These are phyloP conservation scores for Chiloscyllium plagiosum DNA, from an alignment of 2,113 vertebrate genomes.

Conservation along the genomic window DNA sequence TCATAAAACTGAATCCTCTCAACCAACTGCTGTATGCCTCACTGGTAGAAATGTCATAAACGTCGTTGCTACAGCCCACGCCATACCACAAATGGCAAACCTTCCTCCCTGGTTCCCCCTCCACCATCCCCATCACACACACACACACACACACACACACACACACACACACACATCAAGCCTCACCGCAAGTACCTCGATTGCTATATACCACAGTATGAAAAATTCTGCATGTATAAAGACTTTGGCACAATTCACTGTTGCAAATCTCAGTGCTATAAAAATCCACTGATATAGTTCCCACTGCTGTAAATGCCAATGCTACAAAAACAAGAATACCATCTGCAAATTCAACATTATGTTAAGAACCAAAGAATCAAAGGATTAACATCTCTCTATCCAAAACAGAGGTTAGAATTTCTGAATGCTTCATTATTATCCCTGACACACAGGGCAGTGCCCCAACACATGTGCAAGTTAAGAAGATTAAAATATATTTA, in stretches of 20 bases:
- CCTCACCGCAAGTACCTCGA: not conserved
- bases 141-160: too few species aligned
- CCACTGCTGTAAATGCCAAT: not conserved
- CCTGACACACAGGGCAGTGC: not conserved
- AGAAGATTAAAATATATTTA: constrained; percentile 26
- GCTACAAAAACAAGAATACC: not conserved
- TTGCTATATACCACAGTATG: not conserved
- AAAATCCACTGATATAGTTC: not conserved
- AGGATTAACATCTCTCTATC: constrained; percentile 1
- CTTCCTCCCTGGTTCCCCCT: too few species aligned
- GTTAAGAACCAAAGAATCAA: constrained; percentile 2
- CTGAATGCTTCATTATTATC: constrained; percentile 8
- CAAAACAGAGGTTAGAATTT: constrained; percentile 26
- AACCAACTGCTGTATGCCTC: not conserved
- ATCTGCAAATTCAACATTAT: not conserved
- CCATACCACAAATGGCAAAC: too few species aligned
- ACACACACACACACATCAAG: too few species aligned
- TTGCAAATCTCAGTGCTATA: not conserved
- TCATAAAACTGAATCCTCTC: not conserved
- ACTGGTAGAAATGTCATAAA: not conserved
- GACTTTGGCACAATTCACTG: not conserved
- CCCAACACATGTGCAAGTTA: constrained; percentile 1
- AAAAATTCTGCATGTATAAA: not conserved
- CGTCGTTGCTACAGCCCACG: too few species aligned
- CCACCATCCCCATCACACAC: too few species aligned